Evolutionary conservation across 1,140 invertebrate genomes (phyloP).

Genomic region (Ostrea denselamellosa): DNA sequence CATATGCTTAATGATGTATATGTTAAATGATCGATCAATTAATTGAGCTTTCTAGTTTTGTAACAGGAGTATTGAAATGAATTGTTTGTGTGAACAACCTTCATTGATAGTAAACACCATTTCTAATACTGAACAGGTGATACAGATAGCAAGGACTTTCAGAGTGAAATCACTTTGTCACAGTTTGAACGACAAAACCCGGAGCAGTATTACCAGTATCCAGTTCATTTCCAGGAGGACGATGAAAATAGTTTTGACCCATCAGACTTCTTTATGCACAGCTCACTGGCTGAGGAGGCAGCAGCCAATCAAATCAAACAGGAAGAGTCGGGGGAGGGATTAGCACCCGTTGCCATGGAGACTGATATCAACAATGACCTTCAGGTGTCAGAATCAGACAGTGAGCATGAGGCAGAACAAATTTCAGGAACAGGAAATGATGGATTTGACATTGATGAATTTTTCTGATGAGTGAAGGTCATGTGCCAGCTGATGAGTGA

Average conservation of each 20-base stretch:
- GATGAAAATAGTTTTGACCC: slow-evolving; percentile 77
- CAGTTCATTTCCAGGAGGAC: slow-evolving; percentile 60
- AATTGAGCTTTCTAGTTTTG: background rate
- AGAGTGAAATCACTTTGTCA: slow-evolving; percentile 26
- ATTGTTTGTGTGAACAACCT: no score
- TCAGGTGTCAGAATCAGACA: slow-evolving; percentile 88
- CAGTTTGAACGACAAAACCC: slow-evolving; percentile 45
- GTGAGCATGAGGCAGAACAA: slow-evolving; percentile 61
- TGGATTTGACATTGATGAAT: slow-evolving; percentile 76
- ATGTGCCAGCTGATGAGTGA: no score
- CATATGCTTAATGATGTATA: background rate
- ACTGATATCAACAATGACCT: slow-evolving; percentile 81
- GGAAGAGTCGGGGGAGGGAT: slow-evolving; percentile 56
- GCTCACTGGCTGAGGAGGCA: slow-evolving; percentile 66
- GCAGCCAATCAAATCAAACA: slow-evolving; percentile 48
- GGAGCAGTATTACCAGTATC: slow-evolving; percentile 58
- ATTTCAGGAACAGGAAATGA: slow-evolving; percentile 56
- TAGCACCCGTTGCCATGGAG: slow-evolving; percentile 24
- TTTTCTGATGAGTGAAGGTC: slow-evolving; percentile 57
- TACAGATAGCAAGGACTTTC: slow-evolving; percentile 65
- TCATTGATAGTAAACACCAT: background rate
- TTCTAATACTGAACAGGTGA: slow-evolving; percentile 42
- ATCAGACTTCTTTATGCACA: slow-evolving; percentile 76
- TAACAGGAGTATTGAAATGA: background rate
- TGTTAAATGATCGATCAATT: background rate